A percentile compares a stretch with the other conserved stretches of the same genome.
These are phyloP conservation scores for Indicator indicator DNA, from an alignment of 2,113 vertebrate species.

Conservation along the genomic window DNA sequence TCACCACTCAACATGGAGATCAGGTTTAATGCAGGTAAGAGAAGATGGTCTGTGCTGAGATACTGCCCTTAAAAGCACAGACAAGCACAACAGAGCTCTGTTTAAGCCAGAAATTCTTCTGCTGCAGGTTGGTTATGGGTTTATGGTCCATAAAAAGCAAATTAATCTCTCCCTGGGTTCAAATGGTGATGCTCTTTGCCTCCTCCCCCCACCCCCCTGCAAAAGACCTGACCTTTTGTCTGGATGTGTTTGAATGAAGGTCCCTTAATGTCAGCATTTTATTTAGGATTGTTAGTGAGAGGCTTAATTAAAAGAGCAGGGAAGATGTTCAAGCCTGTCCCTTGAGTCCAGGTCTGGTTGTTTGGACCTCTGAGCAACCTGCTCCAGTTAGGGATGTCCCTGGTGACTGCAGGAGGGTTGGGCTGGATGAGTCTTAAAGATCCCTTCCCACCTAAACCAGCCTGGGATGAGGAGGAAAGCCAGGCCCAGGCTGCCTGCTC, in stretches of 20 bases:
- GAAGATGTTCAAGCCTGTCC: neutral
- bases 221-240: accelerated
- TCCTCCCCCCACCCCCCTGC: accelerated
- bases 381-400: too few species aligned
- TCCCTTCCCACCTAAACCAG: too few species aligned
- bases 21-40: accelerated
- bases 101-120: neutral
- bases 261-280: neutral
- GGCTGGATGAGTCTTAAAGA: too few species aligned
- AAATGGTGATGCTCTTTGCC: neutral
- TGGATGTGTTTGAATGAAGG: neutral
- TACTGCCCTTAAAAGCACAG: neutral
- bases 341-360: too few species aligned
- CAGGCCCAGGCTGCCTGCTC: neutral
- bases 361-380: too few species aligned
- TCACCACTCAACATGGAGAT: too few species aligned
- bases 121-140: accelerated
- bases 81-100: neutral
- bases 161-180: neutral
- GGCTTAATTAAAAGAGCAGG: neutral
- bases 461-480: neutral
- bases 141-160: neutral
- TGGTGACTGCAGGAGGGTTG: too few species aligned
- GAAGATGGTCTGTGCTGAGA: neutral
- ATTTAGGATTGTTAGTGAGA: accelerated